These are phyloP conservation scores for Lamellibrachia luymesi DNA, from an alignment of 1,140 invertebrate species.

Conservation along the genomic window DNA sequence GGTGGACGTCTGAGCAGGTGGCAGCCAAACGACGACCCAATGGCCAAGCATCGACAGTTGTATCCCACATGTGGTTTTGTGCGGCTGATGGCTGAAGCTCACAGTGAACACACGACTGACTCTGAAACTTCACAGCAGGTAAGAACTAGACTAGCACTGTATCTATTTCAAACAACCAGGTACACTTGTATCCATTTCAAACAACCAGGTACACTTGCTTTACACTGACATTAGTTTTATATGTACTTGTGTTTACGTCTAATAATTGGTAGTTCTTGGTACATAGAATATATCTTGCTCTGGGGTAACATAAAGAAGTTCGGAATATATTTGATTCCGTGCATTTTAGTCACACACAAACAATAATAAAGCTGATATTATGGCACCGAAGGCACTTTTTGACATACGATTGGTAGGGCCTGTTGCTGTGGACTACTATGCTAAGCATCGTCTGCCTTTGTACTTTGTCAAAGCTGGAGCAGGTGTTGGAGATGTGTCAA, in stretches of 20 bases:
- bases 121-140: background rate
- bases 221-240: background rate
- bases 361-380: too few species aligned
- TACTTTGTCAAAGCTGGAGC: background rate
- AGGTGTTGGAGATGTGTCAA: too few species aligned
- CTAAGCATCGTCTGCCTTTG: background rate
- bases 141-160: background rate
- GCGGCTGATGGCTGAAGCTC: background rate
- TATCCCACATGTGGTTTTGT: slow-evolving; percentile 20
- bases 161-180: too few species aligned
- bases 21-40: slow-evolving; percentile 72
- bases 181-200: too few species aligned
- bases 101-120: background rate
- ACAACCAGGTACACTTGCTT: too few species aligned
- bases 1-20: slow-evolving; percentile 70
- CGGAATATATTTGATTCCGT: background rate
- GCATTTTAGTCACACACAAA: too few species aligned
- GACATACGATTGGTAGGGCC: too few species aligned
- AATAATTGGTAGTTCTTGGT: background rate
- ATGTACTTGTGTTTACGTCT: background rate
- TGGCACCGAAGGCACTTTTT: too few species aligned
- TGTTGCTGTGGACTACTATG: background rate
- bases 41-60: slow-evolving; percentile 72
- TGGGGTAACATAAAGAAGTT: background rate
- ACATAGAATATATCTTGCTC: too few species aligned